Evolutionary conservation across 2,888 invertebrate genomes (phyloP), one percentile per base, ranked within the genome.

Genomic region (Drosophila longiperda): DNA sequence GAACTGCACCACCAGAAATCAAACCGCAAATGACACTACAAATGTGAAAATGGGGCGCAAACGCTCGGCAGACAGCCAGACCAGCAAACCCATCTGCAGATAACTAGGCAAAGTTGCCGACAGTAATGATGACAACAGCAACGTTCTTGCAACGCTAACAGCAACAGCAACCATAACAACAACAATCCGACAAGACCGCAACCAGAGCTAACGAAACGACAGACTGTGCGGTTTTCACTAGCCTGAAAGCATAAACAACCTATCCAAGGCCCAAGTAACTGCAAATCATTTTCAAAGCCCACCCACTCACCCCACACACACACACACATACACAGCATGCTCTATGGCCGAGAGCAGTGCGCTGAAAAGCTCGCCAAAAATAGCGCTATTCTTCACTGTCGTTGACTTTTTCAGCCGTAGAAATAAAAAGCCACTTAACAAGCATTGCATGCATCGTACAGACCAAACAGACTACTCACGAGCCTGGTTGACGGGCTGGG

Each of bases 51-150:
- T 73, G 60, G 67, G 57, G 79, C 12, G 59, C 54, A 64, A 68
- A 65, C 62, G 52, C 57, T 38, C 42, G 32, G 33, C 33, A 20
- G 23, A 8, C 52, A 23, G 34, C 23, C 50, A 20, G 29, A 20
- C 23, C 50, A 20, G 29, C 45, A 60, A 57, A 49, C 45, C 57
- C 70, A 60, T 38, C 61, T 64, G 50, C 32, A 71, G 61, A 68
- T 73, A 67, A 59, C 75, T 67, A 70, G 67, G 72, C 67, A 81
- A 66, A 76, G 76, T 79, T 77, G 77, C 38, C 67, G 78, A 78
- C 85, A 76, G 73, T 85, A 82, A 85, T 81, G 83, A 87, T 80
- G 87, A 83, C 85, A 87, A 78, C 80, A 78, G 70, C 82, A 80
- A 73, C 82, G 78, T 68, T 66, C 54, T 42, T 45, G 11, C 61